Evolutionary conservation across 2,888 invertebrate species (phyloP), one percentile per base, ranked within the genome.

Genomic region (Erebia ligea): DNA sequence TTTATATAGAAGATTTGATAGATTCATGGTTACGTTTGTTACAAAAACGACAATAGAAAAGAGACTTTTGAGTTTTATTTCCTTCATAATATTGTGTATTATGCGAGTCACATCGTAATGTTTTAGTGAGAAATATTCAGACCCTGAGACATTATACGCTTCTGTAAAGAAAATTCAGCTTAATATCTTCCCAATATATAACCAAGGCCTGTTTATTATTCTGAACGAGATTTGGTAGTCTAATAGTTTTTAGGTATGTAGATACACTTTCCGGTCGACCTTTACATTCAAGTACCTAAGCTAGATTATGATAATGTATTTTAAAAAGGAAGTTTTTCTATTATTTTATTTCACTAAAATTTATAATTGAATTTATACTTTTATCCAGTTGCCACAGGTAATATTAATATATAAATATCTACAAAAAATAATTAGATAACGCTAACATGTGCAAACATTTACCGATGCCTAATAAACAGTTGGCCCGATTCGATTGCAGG

Each of bases 41-140:
- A 10, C 19, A 4, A 59, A 17, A 17, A 42, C 19, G 2, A 34
- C 17, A 59, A 42, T 42, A 59, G 52, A 10, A 10, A 42, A 61
- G 61, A 61, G 3, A 11, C 17, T 45, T 40, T 45, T 11, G 8
- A 2, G 4, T 59, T 42, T n/a, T 61, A 42, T 59, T 59, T 61
- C 19, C 42, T 61, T 42, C 19, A 11, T n/a, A n/a, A n/a, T n/a
- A n/a, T n/a, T 13, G 19, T 61, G 42, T 61, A 45, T 45, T 45
- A 61, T 61, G 45, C 61, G 61, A 19, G 42, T 61, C 45, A 61
- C 45, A 59, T 61, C 17, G 61, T 45, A 17, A 45, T 45, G 61
- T 45, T 61, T 45, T 13, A 61, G 42, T 19, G 45, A 17, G 13
- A 45, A 61, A 42, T 13, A 25, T 45, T 61, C 42, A 45, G 45